These are phyloP conservation scores for Platyscapa corneri DNA, from an alignment of 1,140 invertebrate genomes.

Conservation along the genomic window DNA sequence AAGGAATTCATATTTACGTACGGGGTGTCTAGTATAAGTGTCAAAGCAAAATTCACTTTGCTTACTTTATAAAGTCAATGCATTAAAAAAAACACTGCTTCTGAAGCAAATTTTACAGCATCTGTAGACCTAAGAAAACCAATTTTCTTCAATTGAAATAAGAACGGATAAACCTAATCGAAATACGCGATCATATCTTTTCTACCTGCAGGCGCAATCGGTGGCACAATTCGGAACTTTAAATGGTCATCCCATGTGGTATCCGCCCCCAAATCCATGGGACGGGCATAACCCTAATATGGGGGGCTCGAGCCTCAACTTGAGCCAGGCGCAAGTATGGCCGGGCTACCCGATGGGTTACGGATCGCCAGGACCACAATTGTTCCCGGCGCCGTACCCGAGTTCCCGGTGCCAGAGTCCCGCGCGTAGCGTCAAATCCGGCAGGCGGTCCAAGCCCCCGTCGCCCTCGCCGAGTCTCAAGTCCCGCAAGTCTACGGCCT, in stretches of 20 bases:
- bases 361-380: constrained; percentile 70
- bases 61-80: too few relatives aligned
- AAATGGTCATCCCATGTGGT: constrained; percentile 70
- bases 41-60: too few relatives aligned
- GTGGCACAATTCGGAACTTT: constrained; percentile 78
- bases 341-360: constrained; percentile 66
- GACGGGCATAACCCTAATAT: constrained; percentile 55
- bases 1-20: too few relatives aligned
- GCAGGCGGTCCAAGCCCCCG: constrained; percentile 75
- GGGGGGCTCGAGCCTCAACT: constrained; percentile 69
- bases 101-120: too few relatives aligned
- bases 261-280: constrained; percentile 69
- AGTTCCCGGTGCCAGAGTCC: constrained; percentile 69
- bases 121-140: too few relatives aligned
- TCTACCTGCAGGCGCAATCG: constrained; percentile 78
- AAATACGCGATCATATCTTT: not conserved
- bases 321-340: constrained; percentile 69
- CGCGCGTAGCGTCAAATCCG: constrained; percentile 71
- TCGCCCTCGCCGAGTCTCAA: constrained; percentile 82
- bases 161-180: not conserved
- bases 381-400: constrained; percentile 73
- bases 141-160: too few relatives aligned
- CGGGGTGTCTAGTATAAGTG: too few relatives aligned
- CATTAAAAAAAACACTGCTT: too few relatives aligned
- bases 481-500: constrained; percentile 78